Base-by-base conservation (phyloP, 2,113 vertebrate species). In the Prionailurus bengalensis region DNA sequence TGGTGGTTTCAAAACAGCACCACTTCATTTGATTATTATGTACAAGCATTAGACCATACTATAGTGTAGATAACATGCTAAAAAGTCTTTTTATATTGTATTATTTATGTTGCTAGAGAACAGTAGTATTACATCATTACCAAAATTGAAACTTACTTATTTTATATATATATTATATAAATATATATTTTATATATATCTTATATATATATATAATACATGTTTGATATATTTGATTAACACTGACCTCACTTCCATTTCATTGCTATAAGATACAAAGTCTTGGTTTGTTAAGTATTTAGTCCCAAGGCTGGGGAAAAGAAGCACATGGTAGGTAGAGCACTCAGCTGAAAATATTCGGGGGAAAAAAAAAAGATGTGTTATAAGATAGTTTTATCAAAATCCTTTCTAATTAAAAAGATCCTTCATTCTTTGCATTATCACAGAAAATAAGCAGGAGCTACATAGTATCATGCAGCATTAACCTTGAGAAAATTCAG, bases 371-470 rank as follows among this genome's bases (percentile, higher is more conserved):
- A 51, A 87, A 73, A 65, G 36, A 87, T 12, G 17, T 76, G 45
- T 76, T 86, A 55, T 36, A 66, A 11, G 6, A 48, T 17, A 80
- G n/a, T n/a, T 78, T 91, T 76, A 83, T 76, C 63, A 90, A 91
- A 93, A 55, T 58, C 66, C 21, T 36, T 91, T 94, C n/a, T 92
- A 89, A 94, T 61, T 94, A 66, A 78, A 95, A 95, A 89, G 29
- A 94, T 27, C 71, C 33, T 94, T 88, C 2, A 13, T 16, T 79
- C 19, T 96, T 39, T 76, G 29, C 23, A 66, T 70, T 36, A 15
- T 86, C 39, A 73, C 10, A 63, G 55, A 96, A 73, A 94, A 93
- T 27, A 65, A 94, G 53, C 48, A 74, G 33, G 45, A 73, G 4
- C 55, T 93, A 81, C 17, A 92, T 3, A 53, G 19, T 42, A 48